Percentiles rank a stretch among this genome's conserved stretches.
Evolutionary conservation across 1,140 invertebrate species (phyloP).

Genomic region (Steinernema khuongi): DNA sequence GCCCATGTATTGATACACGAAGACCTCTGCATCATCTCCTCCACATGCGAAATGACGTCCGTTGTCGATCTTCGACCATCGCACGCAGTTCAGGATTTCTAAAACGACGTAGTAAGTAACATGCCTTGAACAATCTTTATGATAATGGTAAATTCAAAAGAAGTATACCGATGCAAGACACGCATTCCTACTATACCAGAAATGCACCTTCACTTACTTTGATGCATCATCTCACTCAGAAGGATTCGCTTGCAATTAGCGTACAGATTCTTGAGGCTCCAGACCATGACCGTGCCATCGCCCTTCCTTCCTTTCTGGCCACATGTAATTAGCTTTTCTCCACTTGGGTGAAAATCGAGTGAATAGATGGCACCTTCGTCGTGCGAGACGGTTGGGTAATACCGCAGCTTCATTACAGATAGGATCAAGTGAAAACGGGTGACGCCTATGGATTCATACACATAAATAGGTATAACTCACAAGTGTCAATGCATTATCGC

Average conservation of each 20-base stretch:
- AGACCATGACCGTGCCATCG: conserved; percentile 22
- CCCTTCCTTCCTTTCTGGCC: conserved; percentile 24
- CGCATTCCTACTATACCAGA: no score
- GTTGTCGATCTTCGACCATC: conserved; percentile 27
- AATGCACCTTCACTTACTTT: not conserved
- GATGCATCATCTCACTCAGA: conserved; percentile 17
- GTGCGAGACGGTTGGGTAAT: not conserved
- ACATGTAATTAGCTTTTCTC: conserved; percentile 25
- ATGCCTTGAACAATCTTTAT: not conserved
- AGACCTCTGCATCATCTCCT: conserved; percentile 26
- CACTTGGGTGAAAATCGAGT: conserved; percentile 29
- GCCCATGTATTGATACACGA: conserved; percentile 31
- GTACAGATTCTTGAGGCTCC: conserved; percentile 16
- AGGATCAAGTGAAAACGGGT: no score
- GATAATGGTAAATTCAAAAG: not conserved
- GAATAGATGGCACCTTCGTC: conserved; percentile 30
- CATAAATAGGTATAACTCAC: no score
- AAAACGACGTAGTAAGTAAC: not conserved
- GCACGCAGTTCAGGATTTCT: conserved; percentile 28
- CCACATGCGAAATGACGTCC: conserved; percentile 23
- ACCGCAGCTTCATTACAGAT: not conserved
- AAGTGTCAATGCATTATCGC: no score
- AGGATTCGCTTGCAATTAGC: conserved; percentile 10
- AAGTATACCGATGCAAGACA: conserved; percentile 19
- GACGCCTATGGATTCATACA: no score